A percentile compares a stretch with the other conserved stretches of the same genome.
These are phyloP conservation scores for Sinella curviseta DNA, from an alignment of 1,140 invertebrate genomes.

Conservation along the genomic window DNA sequence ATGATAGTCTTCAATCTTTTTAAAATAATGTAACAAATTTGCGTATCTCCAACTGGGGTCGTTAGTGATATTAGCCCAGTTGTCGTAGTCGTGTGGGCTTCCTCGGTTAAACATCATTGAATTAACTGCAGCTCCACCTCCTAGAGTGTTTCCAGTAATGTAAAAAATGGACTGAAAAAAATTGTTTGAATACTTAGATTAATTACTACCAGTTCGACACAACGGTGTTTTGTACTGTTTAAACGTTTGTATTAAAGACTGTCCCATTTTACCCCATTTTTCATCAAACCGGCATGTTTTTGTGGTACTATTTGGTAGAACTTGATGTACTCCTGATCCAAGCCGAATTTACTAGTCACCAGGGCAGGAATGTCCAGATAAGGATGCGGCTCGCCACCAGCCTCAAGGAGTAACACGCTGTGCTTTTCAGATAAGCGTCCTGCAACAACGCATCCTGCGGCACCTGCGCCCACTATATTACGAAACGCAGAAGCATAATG, in stretches of 20 bases:
- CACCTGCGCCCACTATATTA: neutral
- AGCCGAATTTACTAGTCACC: neutral
- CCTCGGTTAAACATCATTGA: conserved; percentile 68
- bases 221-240: too few relatives aligned
- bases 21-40: conserved; percentile 74
- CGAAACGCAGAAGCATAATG: too few relatives aligned
- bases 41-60: conserved; percentile 62
- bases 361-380: neutral
- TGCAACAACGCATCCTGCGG: neutral
- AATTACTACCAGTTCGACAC: too few relatives aligned
- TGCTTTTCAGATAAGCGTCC: neutral
- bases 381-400: neutral
- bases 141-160: conserved; percentile 57
- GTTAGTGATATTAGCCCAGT: conserved; percentile 61
- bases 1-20: conserved; percentile 72
- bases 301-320: too few relatives aligned
- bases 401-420: neutral
- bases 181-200: neutral
- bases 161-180: conserved; percentile 50
- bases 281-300: too few relatives aligned
- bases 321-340: too few relatives aligned
- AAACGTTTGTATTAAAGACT: neutral
- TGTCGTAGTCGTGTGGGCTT: conserved; percentile 64
- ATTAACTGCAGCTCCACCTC: conserved; percentile 66
- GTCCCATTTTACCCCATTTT: too few relatives aligned